Evolutionary conservation across 2,888 invertebrate genomes (phyloP).

Genomic region (Scaptomyza cyrtandrae): DNA sequence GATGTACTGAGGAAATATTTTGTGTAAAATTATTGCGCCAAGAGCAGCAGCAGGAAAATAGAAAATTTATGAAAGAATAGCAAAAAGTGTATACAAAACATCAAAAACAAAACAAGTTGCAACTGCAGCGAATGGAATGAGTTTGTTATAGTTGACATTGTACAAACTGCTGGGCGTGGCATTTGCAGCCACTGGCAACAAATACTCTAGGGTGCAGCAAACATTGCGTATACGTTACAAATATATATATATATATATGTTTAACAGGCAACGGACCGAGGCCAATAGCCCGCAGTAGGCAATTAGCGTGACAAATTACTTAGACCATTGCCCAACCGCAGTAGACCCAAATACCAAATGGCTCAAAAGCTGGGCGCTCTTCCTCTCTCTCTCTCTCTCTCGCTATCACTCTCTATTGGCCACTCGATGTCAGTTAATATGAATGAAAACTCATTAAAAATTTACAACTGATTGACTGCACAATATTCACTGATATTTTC

Average conservation of each 20-base stretch:
- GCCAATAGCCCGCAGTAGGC: constrained; percentile 24
- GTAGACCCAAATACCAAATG: constrained; percentile 16
- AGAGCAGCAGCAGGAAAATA: not conserved
- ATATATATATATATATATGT: no score
- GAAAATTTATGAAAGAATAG: constrained; percentile 1
- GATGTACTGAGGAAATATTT: constrained; percentile 69
- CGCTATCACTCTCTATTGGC: constrained; percentile 10
- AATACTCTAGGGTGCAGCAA: not conserved
- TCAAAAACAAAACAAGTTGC: constrained; percentile 7
- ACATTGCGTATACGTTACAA: constrained; percentile 21
- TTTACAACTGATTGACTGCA: constrained; percentile 78
- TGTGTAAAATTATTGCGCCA: constrained; percentile 64
- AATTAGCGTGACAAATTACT: constrained; percentile 73
- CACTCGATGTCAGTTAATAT: constrained; percentile 54
- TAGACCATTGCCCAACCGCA: constrained; percentile 40
- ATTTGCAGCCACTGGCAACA: no score
- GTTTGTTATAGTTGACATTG: constrained; percentile 4
- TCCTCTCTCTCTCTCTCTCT: not conserved
- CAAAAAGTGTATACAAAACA: not conserved
- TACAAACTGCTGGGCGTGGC: not conserved
- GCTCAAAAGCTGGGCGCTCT: not conserved
- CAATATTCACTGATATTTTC: constrained; percentile 54
- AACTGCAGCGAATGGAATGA: constrained; percentile 1
- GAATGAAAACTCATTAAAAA: constrained; percentile 80
- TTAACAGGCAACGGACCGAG: no score